Evolutionary conservation across 2,888 invertebrate genomes (phyloP).

Genomic region (Papilio demoleus): DNA sequence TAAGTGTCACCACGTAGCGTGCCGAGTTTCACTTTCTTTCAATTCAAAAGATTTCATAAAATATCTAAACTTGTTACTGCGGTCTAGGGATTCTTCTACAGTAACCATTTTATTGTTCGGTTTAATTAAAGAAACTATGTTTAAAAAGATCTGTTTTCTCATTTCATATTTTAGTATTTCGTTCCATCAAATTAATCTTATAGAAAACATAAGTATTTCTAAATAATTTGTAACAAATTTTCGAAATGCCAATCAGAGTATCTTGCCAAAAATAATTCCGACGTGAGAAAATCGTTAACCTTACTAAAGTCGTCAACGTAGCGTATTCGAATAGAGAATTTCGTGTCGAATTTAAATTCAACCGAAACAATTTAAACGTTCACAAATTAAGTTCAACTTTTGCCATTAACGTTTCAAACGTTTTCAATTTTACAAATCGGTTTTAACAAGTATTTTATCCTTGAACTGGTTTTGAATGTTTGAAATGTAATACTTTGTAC

Average conservation of each 20-base stretch:
- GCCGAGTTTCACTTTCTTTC: conserved; percentile 11
- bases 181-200: background rate
- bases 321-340: conserved; percentile 13
- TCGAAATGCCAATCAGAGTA: background rate
- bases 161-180: background rate
- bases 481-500: background rate
- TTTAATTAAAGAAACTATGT: no score
- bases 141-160: no score
- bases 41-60: conserved; percentile 25
- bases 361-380: conserved; percentile 21
- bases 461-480: background rate
- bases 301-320: conserved; percentile 22
- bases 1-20: conserved; percentile 22
- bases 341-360: conserved; percentile 19
- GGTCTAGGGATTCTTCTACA: conserved; percentile 4
- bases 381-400: conserved; percentile 29
- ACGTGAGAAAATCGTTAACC: conserved; percentile 20
- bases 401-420: conserved; percentile 19
- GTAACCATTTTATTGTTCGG: background rate
- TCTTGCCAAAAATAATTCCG: background rate
- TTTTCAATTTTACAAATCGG: conserved; percentile 12
- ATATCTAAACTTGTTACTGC: conserved; percentile 13
- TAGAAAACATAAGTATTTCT: background rate
- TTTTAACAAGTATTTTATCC: conserved; percentile 10
- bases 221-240: background rate